phyloP scores from a whole-genome alignment of 2,888 invertebrate genomes.

The Chaitophorus viminalis region DNA sequence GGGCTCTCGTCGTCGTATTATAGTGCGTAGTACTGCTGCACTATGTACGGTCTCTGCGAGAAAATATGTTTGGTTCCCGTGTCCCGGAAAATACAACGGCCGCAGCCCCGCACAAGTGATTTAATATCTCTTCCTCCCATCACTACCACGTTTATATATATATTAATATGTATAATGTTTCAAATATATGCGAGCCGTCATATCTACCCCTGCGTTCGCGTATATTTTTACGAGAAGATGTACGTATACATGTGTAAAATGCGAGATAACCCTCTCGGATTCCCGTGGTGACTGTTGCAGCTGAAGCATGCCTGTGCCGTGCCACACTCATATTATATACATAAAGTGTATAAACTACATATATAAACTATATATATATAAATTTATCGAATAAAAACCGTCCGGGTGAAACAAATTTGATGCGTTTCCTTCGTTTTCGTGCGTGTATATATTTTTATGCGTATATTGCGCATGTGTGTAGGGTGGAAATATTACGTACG shows the following conservation, averaged over 20 bases:
- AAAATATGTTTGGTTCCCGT: constrained; percentile 27
- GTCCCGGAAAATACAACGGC: neutral
- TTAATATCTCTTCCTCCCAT: constrained; percentile 37
- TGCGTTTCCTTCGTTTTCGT: constrained; percentile 1
- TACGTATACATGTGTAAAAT: neutral
- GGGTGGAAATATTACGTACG: constrained; percentile 36
- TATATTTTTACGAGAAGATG: constrained; percentile 18
- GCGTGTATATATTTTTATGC: neutral
- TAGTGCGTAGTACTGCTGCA: neutral
- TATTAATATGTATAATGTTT: neutral
- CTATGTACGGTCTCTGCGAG: constrained; percentile 19
- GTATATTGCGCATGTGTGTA: neutral
- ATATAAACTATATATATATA: too few species aligned
- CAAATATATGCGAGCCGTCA: too few species aligned
- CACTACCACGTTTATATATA: neutral
- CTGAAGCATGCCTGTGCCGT: neutral
- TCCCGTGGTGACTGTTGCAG: neutral
- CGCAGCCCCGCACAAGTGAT: constrained; percentile 38
- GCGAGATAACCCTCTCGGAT: neutral
- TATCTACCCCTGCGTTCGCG: neutral
- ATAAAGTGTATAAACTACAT: too few species aligned
- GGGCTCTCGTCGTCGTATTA: neutral
- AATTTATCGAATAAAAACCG: constrained; percentile 57
- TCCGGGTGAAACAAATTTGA: constrained; percentile 59
- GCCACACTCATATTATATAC: too few species aligned